These are phyloP conservation scores for Amblyopsis hoosieri DNA, from an alignment of 2,797 vertebrate genomes.

Conservation along the genomic window DNA sequence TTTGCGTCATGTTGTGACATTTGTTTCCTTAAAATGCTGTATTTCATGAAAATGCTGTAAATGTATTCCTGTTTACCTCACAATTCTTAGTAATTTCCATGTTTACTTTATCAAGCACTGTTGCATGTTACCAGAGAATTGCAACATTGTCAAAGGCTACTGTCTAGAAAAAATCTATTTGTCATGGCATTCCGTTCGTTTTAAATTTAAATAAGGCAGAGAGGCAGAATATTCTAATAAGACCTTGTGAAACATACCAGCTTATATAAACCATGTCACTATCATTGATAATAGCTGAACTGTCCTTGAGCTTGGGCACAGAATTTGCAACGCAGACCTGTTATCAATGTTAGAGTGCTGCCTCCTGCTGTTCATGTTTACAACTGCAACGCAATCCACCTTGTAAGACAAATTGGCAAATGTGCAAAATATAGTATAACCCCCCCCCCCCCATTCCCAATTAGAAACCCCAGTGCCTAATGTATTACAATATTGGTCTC, in stretches of 20 bases:
- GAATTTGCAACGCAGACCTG: not conserved
- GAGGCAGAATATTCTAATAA: not conserved
- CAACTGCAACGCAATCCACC: conserved; percentile 15
- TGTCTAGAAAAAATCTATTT: too few relatives aligned
- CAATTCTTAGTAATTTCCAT: conserved; percentile 18
- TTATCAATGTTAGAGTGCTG: conserved; percentile 23
- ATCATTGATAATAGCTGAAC: not conserved
- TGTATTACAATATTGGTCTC: not conserved
- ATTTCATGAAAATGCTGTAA: conserved; percentile 7
- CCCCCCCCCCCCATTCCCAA: too few relatives aligned
- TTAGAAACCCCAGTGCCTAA: conserved; percentile 1
- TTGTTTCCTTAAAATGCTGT: conserved; percentile 3
- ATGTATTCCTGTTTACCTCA: not conserved
- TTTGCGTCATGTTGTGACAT: conserved; percentile 11
- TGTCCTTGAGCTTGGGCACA: conserved; percentile 4
- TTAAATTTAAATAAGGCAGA: not conserved
- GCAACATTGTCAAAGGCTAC: not conserved
- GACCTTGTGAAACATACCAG: not conserved
- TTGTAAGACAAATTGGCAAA: too few relatives aligned
- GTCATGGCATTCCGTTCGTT: not conserved
- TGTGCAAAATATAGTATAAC: too few relatives aligned
- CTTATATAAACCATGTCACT: too few relatives aligned
- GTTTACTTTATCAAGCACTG: conserved; percentile 2
- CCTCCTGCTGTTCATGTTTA: conserved; percentile 58
- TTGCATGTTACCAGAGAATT: not conserved